A percentile compares a stretch with the other conserved stretches of the same genome.
These are phyloP conservation scores for Holothuria glaberrima DNA, from an alignment of 35 echinoderm and acorn worm genomes.

Conservation along the genomic window DNA sequence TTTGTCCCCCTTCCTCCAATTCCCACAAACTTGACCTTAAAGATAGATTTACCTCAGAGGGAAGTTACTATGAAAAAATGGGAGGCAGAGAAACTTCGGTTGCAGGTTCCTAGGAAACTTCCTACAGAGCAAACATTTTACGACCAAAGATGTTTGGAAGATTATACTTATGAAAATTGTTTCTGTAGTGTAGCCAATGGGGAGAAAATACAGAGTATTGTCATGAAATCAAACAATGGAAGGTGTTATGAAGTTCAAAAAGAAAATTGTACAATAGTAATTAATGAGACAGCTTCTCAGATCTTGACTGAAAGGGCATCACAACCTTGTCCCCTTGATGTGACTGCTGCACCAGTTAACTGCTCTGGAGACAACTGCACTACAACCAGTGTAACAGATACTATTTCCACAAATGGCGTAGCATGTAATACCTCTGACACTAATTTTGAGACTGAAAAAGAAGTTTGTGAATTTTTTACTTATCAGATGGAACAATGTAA, in stretches of 20 bases:
- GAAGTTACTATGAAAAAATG: slow-evolving; percentile 60
- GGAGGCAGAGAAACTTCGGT: slow-evolving; percentile 36
- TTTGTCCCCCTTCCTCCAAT: slow-evolving; percentile 77
- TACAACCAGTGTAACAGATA: background rate
- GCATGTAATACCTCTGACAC: background rate
- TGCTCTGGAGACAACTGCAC: slow-evolving; percentile 61
- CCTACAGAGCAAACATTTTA: slow-evolving; percentile 64
- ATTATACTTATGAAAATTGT: background rate
- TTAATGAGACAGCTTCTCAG: slow-evolving; percentile 37
- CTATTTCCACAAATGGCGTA: background rate
- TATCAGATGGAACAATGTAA: background rate
- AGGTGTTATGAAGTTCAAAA: slow-evolving; percentile 52
- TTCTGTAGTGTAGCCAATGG: background rate
- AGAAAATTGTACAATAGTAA: slow-evolving; percentile 6
- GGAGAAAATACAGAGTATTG: background rate
- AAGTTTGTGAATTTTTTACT: slow-evolving; percentile 23
- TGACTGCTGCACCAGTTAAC: background rate
- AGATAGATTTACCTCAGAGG: slow-evolving; percentile 50
- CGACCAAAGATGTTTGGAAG: slow-evolving; percentile 60
- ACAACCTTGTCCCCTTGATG: background rate
- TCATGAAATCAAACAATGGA: background rate
- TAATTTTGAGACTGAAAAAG: background rate
- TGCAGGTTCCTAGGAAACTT: slow-evolving; percentile 25
- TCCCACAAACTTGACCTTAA: slow-evolving; percentile 56
- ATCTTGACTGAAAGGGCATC: background rate